Evolutionary conservation across 1,140 invertebrate genomes (phyloP).

Genomic region (Rhysida immarginata): DNA sequence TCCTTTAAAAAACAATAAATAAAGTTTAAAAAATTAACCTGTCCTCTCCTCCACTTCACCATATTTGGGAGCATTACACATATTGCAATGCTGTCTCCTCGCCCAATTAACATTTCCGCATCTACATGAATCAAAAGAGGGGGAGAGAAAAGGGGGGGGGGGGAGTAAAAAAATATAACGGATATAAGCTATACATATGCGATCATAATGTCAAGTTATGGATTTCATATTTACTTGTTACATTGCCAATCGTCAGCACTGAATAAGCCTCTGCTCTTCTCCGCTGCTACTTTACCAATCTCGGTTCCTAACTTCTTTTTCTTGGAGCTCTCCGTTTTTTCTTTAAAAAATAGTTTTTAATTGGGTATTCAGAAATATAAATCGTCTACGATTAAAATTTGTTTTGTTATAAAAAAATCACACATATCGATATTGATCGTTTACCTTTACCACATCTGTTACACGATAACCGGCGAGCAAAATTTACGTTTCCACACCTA

Average conservation of each 20-base stretch:
- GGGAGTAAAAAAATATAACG: background rate
- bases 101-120: conserved; percentile 99
- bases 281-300: conserved; percentile 93
- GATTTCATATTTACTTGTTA: conserved; percentile 48
- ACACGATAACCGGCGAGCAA: conserved; percentile 71
- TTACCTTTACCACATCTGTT: conserved; percentile 71
- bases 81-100: conserved; percentile 85
- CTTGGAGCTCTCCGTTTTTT: conserved; percentile 43
- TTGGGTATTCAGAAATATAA: background rate
- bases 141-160: too few species aligned
- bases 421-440: background rate
- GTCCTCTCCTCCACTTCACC: conserved; percentile 65
- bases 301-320: conserved; percentile 89
- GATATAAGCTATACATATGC: too few species aligned
- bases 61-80: conserved; percentile 97
- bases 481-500: conserved; percentile 88
- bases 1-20: too few species aligned
- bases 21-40: too few species aligned
- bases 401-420: background rate
- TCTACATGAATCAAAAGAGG: conserved; percentile 24
- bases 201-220: too few species aligned
- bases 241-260: conserved; percentile 99
- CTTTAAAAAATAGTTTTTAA: conserved; percentile 12
- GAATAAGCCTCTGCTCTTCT: conserved; percentile 95
- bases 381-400: background rate